Conservation (phyloP, 2,797 vertebrate genomes). For the Argyrosomus regius region DNA sequence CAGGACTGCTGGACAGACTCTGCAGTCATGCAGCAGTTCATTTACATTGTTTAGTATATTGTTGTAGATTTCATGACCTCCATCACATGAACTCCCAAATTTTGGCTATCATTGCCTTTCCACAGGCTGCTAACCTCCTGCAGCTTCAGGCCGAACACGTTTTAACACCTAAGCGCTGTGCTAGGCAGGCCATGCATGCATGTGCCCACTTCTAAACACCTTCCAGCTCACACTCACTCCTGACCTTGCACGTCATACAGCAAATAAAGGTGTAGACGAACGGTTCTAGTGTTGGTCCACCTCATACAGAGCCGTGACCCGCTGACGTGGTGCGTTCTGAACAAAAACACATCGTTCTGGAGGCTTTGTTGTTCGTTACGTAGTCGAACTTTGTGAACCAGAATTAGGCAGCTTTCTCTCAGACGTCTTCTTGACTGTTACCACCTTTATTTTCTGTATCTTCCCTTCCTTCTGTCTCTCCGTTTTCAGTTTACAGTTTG, state of each 20-base stretch:
- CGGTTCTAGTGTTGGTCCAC: not conserved
- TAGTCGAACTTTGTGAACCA: not conserved
- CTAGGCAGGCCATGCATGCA: slow-evolving; percentile 70
- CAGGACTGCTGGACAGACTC: not conserved
- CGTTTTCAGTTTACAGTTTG: slow-evolving; percentile 84
- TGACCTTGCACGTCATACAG: slow-evolving; percentile 72
- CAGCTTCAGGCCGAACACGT: slow-evolving; percentile 27
- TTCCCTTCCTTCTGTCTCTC: slow-evolving; percentile 77
- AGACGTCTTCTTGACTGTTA: slow-evolving; percentile 64
- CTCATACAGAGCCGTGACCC: not conserved
- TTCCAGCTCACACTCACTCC: slow-evolving; percentile 41
- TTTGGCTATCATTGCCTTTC: slow-evolving; percentile 34
- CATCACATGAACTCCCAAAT: slow-evolving; percentile 17
- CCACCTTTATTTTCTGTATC: slow-evolving; percentile 85
- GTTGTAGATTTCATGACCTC: slow-evolving; percentile 9
- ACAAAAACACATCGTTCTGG: not conserved
- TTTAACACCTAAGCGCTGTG: slow-evolving; percentile 29
- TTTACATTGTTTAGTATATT: not conserved
- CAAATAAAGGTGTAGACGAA: slow-evolving; percentile 79
- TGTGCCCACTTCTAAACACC: slow-evolving; percentile 42
- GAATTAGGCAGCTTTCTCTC: slow-evolving; percentile 10
- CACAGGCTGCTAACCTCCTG: slow-evolving; percentile 35
- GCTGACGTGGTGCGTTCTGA: not conserved
- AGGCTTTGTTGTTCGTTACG: not conserved
- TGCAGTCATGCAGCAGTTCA: not conserved